A percentile compares a stretch with the other conserved stretches of the same genome.
These are phyloP conservation scores for Leucania comma DNA, from an alignment of 2,888 invertebrate genomes.

Conservation along the genomic window DNA sequence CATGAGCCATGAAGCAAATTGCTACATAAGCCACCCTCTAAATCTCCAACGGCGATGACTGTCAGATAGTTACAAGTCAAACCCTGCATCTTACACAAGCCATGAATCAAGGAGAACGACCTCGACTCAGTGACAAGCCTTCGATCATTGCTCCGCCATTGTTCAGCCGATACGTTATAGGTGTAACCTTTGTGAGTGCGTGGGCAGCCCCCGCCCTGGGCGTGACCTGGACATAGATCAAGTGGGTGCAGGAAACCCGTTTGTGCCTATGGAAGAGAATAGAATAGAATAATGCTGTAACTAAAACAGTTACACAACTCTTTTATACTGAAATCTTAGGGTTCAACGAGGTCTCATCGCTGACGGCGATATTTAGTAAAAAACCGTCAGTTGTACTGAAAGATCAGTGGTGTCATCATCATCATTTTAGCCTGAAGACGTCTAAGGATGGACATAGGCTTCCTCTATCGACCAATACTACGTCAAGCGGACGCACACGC, in stretches of 20 bases:
- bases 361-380: too few species aligned
- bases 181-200: constrained; percentile 77
- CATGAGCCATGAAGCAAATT: too few species aligned
- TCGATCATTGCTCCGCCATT: constrained; percentile 73
- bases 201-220: constrained; percentile 77
- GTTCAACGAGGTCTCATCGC: too few species aligned
- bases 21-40: not conserved
- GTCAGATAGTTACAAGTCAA: constrained; percentile 39
- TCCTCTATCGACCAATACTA: too few species aligned
- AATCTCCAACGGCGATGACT: constrained; percentile 21
- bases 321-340: too few species aligned
- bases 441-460: too few species aligned
- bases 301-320: too few species aligned
- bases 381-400: too few species aligned
- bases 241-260: constrained; percentile 51
- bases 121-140: constrained; percentile 71
- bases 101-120: constrained; percentile 75
- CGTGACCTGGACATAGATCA: constrained; percentile 75
- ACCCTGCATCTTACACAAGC: constrained; percentile 56
- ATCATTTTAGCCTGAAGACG: too few species aligned
- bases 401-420: too few species aligned
- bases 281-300: too few species aligned
- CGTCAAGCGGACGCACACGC: too few species aligned
- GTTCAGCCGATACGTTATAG: constrained; percentile 67
- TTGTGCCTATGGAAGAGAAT: constrained; percentile 55